These are phyloP conservation scores for Nemopilema nomurai DNA, from an alignment of 30 jellyfish, hydroid and myxozoan genomes.

Conservation along the genomic window DNA sequence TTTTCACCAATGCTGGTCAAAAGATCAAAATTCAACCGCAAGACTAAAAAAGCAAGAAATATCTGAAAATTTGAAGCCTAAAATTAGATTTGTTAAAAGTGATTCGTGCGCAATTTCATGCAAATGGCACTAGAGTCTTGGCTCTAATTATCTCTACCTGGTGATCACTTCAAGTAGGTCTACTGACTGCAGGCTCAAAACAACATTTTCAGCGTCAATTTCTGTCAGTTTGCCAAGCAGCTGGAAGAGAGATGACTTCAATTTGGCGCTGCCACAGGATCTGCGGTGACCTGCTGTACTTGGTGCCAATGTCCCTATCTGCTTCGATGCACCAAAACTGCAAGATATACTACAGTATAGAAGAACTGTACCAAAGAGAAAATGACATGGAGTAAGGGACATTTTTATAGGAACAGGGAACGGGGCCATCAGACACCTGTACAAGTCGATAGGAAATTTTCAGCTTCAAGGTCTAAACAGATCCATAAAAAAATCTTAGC, in stretches of 20 bases:
- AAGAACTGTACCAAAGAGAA: too few relatives aligned
- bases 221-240: conserved; percentile 22
- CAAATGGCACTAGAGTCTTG: too few relatives aligned
- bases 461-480: too few relatives aligned
- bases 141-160: conserved; percentile 30
- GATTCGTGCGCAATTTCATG: too few relatives aligned
- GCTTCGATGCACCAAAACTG: not conserved
- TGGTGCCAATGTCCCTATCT: not conserved
- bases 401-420: too few relatives aligned
- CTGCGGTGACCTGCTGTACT: not conserved
- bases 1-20: not conserved
- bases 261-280: conserved; percentile 12
- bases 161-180: conserved; percentile 20
- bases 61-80: too few relatives aligned
- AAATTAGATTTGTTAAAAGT: too few relatives aligned
- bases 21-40: not conserved
- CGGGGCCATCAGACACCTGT: too few relatives aligned
- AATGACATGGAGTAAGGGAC: too few relatives aligned
- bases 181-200: conserved; percentile 37
- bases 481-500: too few relatives aligned
- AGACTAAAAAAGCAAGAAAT: too few relatives aligned
- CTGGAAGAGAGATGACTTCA: conserved; percentile 38
- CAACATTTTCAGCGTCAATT: conserved; percentile 29
- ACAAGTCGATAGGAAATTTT: too few relatives aligned
- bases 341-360: not conserved